These are phyloP conservation scores for Sus cebifrons DNA, from an alignment of 2,797 vertebrate species.

Conservation along the genomic window DNA sequence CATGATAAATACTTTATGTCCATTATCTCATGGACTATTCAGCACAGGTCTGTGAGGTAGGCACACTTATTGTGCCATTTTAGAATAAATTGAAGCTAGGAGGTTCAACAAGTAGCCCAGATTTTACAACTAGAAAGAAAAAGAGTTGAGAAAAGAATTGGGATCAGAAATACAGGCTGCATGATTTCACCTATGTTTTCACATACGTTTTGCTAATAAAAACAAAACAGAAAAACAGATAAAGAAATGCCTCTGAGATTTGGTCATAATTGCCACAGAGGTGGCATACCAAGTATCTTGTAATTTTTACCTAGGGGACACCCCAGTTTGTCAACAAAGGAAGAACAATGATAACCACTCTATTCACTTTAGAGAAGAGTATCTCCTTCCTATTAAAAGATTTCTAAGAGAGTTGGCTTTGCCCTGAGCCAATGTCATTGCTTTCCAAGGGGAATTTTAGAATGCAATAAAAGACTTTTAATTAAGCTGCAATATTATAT, in stretches of 20 bases:
- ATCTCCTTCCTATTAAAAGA: not conserved
- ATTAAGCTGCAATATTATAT: not conserved
- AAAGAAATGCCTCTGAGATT: not conserved
- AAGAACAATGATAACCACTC: not conserved
- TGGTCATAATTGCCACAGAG: not conserved
- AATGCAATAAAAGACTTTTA: not conserved
- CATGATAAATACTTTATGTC: not conserved
- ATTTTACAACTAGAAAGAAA: conserved; percentile 1
- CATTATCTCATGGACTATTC: not conserved
- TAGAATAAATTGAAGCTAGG: not conserved
- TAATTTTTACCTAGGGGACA: not conserved
- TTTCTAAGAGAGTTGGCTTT: not conserved
- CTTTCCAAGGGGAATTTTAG: conserved; percentile 7
- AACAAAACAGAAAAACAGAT: not conserved
- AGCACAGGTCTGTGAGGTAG: not conserved
- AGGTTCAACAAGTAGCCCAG: not conserved
- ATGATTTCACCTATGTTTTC: not conserved
- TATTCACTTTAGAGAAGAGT: not conserved
- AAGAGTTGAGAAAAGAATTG: conserved; percentile 8
- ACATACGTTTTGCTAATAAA: conserved; percentile 34
- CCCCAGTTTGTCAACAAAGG: not conserved
- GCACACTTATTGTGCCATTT: not conserved
- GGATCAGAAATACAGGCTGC: not conserved
- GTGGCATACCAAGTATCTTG: fast-evolving
- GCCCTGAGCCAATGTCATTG: not conserved